Percentiles rank a stretch among this genome's conserved stretches.
Evolutionary conservation across 2,888 invertebrate species (phyloP).

Genomic region (Protodeltote pygarga): DNA sequence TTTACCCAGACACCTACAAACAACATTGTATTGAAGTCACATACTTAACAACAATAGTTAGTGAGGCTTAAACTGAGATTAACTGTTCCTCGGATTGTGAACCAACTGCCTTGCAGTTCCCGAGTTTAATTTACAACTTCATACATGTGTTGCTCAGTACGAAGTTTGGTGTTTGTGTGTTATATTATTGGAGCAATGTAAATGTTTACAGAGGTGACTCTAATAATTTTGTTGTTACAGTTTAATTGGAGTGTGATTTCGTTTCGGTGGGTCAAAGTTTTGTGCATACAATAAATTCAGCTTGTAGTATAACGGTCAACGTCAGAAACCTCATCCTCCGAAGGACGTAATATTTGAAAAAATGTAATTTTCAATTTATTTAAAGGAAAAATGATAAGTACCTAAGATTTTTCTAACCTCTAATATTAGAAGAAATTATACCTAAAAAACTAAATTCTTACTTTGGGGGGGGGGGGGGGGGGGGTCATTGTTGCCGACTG

Average conservation of each 20-base stretch:
- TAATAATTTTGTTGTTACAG: conserved; percentile 15
- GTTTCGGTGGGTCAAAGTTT: not conserved
- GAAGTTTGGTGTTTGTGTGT: conserved; percentile 18
- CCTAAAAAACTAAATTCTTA: too few relatives aligned
- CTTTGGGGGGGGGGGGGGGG: too few relatives aligned
- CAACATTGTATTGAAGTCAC: conserved; percentile 43
- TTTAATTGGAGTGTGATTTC: not conserved
- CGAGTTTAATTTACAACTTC: conserved; percentile 54
- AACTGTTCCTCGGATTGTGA: conserved; percentile 51
- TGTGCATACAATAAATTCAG: not conserved
- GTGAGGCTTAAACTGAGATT: conserved; percentile 51
- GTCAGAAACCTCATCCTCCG: too few relatives aligned
- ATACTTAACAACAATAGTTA: conserved; percentile 48
- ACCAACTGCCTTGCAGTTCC: conserved; percentile 51
- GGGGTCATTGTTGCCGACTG: too few relatives aligned
- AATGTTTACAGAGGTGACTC: conserved; percentile 13
- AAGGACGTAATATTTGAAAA: too few relatives aligned
- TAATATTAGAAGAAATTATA: too few relatives aligned
- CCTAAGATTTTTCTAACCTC: too few relatives aligned
- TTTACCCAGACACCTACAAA: conserved; percentile 18
- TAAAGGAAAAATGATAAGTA: too few relatives aligned
- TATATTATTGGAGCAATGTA: conserved; percentile 20
- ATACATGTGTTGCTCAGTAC: conserved; percentile 36
- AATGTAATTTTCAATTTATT: too few relatives aligned
- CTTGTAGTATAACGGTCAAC: too few relatives aligned